Base-by-base conservation (phyloP, 2,888 invertebrate genomes). In the Pachydiplax longipennis region DNA sequence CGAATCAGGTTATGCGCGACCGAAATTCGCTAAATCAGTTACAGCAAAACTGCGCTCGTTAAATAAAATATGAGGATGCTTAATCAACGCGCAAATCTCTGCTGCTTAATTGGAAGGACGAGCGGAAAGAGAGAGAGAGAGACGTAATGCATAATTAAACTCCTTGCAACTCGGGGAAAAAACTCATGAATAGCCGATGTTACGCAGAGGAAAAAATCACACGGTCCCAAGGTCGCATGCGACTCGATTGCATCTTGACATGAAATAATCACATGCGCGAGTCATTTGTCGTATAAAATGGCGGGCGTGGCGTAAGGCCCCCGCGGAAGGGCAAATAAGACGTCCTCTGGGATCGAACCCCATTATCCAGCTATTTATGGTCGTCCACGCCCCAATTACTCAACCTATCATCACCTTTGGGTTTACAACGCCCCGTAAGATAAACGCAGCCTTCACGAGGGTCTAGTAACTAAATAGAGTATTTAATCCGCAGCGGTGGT, bases 321-420 rank as follows among this genome's bases (percentile, higher is more conserved):
- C 22, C 35, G 35, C 2, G 61, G 18, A 61, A 87, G 35, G 37
- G 65, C 18, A 58, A 35, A 61, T 61, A 61, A 87, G 61, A 35
- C 37, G 87, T 87, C 61, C 31, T 37, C n/a, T 4, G 87, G 87
- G 87, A 87, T 35, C 58, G n/a, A 61, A 87, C 31, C 83, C 31
- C 83, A 58, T 83, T 83, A 83, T 37, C 61, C 22, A 37, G 87
- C 87, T n/a, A 22, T 37, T 61, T 37, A 61, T 87, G n/a, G 61
- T 58, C 18, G 87, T 87, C 87, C 87, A 87, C 87, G 87, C 87
- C 87, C 87, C 87, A 87, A 87, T 87, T 87, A 87, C 87, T 87
- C 87, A 87, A 61, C 87, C 87, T 58, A 37, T 87, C 65, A 87
- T 61, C 87, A 37, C 35, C 73, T 73, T 73, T 73, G 13, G 73